These are phyloP conservation scores for Drosophila insularis DNA, from an alignment of 1,140 invertebrate species.

Conservation along the genomic window DNA sequence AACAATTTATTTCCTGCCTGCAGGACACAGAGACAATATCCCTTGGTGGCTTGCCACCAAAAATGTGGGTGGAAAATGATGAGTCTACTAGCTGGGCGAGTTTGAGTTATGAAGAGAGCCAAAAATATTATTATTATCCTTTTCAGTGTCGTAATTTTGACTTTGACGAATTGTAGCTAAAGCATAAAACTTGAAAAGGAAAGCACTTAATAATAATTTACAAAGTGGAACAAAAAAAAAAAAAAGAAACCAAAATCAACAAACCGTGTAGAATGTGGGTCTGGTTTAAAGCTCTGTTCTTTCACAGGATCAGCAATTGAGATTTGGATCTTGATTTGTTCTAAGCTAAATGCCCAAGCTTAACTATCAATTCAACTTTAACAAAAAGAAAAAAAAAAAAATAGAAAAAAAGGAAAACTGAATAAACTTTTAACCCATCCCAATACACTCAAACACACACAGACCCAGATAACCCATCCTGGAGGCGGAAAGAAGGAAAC, in stretches of 20 bases:
- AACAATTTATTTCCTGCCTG: constrained; percentile 76
- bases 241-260: background rate
- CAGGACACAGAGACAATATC: constrained; percentile 30
- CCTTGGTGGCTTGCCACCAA: constrained; percentile 36
- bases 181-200: constrained; percentile 49
- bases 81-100: background rate
- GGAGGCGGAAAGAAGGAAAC: background rate
- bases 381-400: background rate
- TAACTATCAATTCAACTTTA: constrained; percentile 3
- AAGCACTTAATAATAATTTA: constrained; percentile 75
- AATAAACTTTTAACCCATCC: background rate
- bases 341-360: background rate
- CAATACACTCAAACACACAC: background rate
- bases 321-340: constrained; percentile 8
- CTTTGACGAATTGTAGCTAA: constrained; percentile 68
- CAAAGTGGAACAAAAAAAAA: constrained; percentile 25
- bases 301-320: background rate
- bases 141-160: constrained; percentile 67
- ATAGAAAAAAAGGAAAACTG: background rate
- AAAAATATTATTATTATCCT: constrained; percentile 61
- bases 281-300: too few species aligned
- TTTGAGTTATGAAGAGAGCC: constrained; percentile 34
- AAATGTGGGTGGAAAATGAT: constrained; percentile 45
- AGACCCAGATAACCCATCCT: background rate
- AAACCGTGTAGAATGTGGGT: too few species aligned